Evolutionary conservation across 2,888 invertebrate genomes (phyloP).

Genomic region (Alcis repandata): DNA sequence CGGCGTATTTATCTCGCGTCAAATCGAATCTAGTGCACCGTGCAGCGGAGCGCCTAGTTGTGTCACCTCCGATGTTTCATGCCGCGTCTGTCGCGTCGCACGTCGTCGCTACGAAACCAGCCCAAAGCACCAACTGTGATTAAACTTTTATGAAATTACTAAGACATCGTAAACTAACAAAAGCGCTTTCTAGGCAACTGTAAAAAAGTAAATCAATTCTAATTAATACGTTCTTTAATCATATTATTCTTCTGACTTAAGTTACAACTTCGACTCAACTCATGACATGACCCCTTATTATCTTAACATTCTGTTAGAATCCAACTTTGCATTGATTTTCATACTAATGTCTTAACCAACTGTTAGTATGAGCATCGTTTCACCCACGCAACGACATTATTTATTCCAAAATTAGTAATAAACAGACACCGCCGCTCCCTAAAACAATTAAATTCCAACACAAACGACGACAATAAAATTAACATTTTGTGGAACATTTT

Average conservation of each 20-base stretch:
- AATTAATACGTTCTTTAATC: no score
- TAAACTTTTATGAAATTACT: not conserved
- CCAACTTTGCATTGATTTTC: slow-evolving; percentile 27
- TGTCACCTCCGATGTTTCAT: slow-evolving; percentile 68
- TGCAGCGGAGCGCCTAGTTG: slow-evolving; percentile 69
- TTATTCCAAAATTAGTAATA: slow-evolving; percentile 53
- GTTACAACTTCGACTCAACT: not conserved
- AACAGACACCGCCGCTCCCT: slow-evolving; percentile 48
- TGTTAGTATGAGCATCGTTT: slow-evolving; percentile 16
- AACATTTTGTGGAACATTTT: slow-evolving; percentile 50
- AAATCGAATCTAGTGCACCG: slow-evolving; percentile 77
- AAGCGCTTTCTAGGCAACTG: not conserved
- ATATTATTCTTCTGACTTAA: no score
- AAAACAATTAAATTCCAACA: slow-evolving; percentile 54
- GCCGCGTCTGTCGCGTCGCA: slow-evolving; percentile 44
- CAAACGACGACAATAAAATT: slow-evolving; percentile 51
- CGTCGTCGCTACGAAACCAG: not conserved
- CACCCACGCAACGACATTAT: slow-evolving; percentile 51
- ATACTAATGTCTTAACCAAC: slow-evolving; percentile 30
- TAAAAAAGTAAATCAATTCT: no score
- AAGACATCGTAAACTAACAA: not conserved
- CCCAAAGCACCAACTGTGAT: not conserved
- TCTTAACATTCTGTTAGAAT: not conserved
- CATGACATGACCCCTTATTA: not conserved
- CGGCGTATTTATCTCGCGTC: slow-evolving; percentile 76